Conservation (phyloP, 2,113 vertebrate species). For the Lethenteron reissneri region DNA sequence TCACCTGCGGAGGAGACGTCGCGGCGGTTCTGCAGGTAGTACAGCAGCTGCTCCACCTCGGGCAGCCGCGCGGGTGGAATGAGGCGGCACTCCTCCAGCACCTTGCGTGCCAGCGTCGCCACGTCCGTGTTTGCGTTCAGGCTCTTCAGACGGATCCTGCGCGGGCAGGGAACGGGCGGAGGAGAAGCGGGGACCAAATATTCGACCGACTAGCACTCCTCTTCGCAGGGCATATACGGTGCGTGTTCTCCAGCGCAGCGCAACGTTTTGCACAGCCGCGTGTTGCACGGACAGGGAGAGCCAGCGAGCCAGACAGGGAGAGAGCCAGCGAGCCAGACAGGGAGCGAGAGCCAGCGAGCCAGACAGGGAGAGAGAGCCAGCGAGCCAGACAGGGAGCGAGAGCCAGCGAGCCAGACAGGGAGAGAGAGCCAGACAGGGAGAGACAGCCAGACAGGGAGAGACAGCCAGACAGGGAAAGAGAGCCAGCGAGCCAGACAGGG, state of each 20-base stretch:
- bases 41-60: constrained; percentile 76
- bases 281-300: too few species aligned
- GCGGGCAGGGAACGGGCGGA: constrained; percentile 10
- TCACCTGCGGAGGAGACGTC: constrained; percentile 25
- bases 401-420: too few species aligned
- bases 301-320: background rate
- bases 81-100: constrained; percentile 83
- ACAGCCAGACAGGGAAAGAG: background rate
- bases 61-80: constrained; percentile 58
- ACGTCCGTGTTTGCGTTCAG: constrained; percentile 71
- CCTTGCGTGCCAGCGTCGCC: constrained; percentile 60
- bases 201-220: too few species aligned
- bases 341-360: background rate
- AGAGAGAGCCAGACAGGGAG: background rate
- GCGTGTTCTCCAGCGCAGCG: too few species aligned
- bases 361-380: background rate
- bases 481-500: background rate
- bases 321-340: too few species aligned
- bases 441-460: too few species aligned
- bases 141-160: constrained; percentile 80
- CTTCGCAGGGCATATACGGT: too few species aligned
- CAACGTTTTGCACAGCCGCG: too few species aligned
- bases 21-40: constrained; percentile 73
- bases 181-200: background rate
- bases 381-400: background rate